These are phyloP conservation scores for Lysandra coridon DNA, from an alignment of 2,888 invertebrate species.

Conservation along the genomic window DNA sequence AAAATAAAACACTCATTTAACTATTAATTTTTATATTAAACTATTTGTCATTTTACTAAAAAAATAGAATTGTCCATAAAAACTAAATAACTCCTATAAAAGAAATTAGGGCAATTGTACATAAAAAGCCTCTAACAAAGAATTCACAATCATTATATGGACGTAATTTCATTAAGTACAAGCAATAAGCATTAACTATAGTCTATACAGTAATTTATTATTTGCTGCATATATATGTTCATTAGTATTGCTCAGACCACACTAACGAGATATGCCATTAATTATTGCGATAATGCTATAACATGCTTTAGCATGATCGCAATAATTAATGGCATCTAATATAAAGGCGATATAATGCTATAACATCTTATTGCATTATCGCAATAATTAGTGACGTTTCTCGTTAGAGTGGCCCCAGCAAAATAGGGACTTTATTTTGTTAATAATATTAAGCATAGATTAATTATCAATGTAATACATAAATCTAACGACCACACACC, in stretches of 20 bases:
- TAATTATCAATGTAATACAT: neutral
- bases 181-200: neutral
- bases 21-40: constrained; percentile 31
- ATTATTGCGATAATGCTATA: too few species aligned
- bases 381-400: too few species aligned
- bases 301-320: too few species aligned
- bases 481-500: neutral
- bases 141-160: constrained; percentile 17
- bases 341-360: too few species aligned
- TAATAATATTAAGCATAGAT: neutral
- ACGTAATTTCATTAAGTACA: constrained; percentile 22
- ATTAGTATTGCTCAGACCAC: too few species aligned
- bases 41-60: constrained; percentile 39
- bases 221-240: too few species aligned
- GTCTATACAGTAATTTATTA: too few species aligned
- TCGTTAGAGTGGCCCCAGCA: too few species aligned
- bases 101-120: constrained; percentile 14
- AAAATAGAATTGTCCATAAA: constrained; percentile 30
- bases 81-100: constrained; percentile 27
- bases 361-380: too few species aligned
- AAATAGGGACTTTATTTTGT: neutral
- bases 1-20: neutral
- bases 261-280: too few species aligned
- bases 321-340: too few species aligned
- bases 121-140: constrained; percentile 12